A percentile compares a stretch with the other conserved stretches of the same genome.
These are phyloP conservation scores for Mesocentrotus franciscanus DNA, from an alignment of 53 echinoderm and acorn worm species.

Conservation along the genomic window DNA sequence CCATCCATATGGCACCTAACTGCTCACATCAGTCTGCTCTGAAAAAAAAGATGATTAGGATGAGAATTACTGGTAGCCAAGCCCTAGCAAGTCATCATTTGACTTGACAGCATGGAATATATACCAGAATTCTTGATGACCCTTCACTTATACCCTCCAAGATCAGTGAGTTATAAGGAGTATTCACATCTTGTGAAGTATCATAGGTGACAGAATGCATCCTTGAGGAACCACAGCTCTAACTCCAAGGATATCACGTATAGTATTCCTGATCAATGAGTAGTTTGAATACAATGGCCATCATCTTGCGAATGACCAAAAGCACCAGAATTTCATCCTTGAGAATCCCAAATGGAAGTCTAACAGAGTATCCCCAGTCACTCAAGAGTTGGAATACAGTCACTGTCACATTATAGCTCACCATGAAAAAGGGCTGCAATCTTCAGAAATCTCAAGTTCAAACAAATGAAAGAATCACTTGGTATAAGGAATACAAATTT, in stretches of 20 bases:
- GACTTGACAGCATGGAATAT: too few relatives aligned
- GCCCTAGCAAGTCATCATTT: too few relatives aligned
- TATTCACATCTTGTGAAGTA: too few relatives aligned
- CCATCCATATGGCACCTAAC: too few relatives aligned
- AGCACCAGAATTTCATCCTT: not conserved
- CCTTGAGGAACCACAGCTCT: not conserved
- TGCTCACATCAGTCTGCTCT: too few relatives aligned
- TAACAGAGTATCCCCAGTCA: not conserved
- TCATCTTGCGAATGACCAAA: not conserved
- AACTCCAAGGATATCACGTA: not conserved
- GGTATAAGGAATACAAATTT: not conserved
- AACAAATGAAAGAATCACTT: not conserved
- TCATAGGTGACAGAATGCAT: constrained; percentile 11
- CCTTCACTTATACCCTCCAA: too few relatives aligned
- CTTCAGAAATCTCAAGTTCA: too few relatives aligned
- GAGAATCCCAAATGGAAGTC: not conserved
- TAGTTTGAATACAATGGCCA: not conserved
- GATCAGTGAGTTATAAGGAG: too few relatives aligned
- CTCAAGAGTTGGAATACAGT: not conserved
- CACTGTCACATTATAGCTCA: not conserved
- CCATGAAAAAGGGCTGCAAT: not conserved
- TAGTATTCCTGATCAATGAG: not conserved
- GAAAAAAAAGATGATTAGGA: too few relatives aligned
- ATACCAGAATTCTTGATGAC: too few relatives aligned
- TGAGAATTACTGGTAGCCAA: too few relatives aligned